Percentiles rank a stretch among this genome's conserved stretches.
These are phyloP conservation scores for Litocranius walleri DNA, from an alignment of 2,113 vertebrate genomes.

Conservation along the genomic window DNA sequence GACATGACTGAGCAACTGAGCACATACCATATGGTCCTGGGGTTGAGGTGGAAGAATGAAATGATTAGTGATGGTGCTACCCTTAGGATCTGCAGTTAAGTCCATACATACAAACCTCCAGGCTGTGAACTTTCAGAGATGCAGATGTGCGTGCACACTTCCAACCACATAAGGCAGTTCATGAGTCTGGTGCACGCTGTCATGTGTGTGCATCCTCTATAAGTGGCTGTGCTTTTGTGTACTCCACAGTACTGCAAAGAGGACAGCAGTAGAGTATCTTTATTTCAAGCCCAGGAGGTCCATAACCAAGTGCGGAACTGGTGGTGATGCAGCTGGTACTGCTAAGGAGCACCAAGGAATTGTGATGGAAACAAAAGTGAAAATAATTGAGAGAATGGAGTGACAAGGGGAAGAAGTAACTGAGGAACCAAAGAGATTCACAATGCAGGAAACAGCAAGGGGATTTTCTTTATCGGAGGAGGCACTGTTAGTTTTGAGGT, in stretches of 20 bases:
- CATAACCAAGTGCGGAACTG: neutral
- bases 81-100: neutral
- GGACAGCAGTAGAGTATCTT: neutral
- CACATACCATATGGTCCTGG: neutral
- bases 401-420: neutral
- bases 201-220: neutral
- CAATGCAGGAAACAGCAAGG: neutral
- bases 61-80: neutral
- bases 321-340: neutral
- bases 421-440: neutral
- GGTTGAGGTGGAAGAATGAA: neutral
- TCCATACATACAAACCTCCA: neutral
- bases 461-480: neutral
- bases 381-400: neutral
- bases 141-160: neutral
- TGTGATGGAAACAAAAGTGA: neutral
- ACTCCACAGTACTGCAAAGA: neutral
- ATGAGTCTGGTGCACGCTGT: neutral
- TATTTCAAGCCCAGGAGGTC: neutral
- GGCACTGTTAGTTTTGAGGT: neutral
- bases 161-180: neutral
- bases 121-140: neutral
- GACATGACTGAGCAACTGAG: neutral
- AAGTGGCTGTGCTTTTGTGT: neutral
- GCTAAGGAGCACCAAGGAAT: neutral